These are phyloP conservation scores for Brassicogethes aeneus DNA, from an alignment of 2,888 invertebrate species.

Conservation along the genomic window DNA sequence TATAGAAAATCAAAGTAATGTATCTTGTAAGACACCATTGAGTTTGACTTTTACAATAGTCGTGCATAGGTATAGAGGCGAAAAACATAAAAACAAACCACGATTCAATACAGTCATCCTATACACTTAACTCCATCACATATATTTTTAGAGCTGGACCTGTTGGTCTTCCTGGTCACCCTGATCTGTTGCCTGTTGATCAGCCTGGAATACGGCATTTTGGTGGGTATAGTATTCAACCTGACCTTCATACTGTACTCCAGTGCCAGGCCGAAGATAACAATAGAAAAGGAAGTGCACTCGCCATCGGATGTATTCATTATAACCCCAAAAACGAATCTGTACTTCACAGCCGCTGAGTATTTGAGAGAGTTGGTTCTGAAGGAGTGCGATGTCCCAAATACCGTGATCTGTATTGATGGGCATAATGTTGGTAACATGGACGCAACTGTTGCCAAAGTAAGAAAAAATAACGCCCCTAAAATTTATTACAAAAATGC, in stretches of 20 bases:
- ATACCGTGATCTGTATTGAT: constrained; percentile 37
- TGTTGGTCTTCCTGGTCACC: constrained; percentile 49
- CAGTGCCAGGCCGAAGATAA: constrained; percentile 43
- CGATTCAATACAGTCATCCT: too few species aligned
- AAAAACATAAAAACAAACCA: too few species aligned
- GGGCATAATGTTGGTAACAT: constrained; percentile 49
- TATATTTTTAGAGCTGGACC: constrained; percentile 49
- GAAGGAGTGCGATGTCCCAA: constrained; percentile 24
- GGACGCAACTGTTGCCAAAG: constrained; percentile 54
- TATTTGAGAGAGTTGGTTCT: constrained; percentile 49
- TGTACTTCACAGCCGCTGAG: constrained; percentile 76
- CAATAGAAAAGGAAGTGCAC: constrained; percentile 30
- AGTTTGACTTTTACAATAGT: too few species aligned
- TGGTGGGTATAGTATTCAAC: constrained; percentile 48
- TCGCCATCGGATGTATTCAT: constrained; percentile 43
- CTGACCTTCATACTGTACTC: constrained; percentile 45
- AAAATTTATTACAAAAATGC: constrained; percentile 5
- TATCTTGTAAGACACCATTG: too few species aligned
- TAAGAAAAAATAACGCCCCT: constrained; percentile 27
- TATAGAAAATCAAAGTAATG: too few species aligned
- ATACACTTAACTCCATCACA: too few species aligned
- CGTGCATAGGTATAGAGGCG: too few species aligned
- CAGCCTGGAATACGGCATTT: constrained; percentile 57
- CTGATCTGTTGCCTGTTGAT: constrained; percentile 49
- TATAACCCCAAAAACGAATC: constrained; percentile 59